Evolutionary conservation across 2,888 invertebrate species (phyloP), one percentile per base, ranked within the genome.

Genomic region (Hecatera dysodea): DNA sequence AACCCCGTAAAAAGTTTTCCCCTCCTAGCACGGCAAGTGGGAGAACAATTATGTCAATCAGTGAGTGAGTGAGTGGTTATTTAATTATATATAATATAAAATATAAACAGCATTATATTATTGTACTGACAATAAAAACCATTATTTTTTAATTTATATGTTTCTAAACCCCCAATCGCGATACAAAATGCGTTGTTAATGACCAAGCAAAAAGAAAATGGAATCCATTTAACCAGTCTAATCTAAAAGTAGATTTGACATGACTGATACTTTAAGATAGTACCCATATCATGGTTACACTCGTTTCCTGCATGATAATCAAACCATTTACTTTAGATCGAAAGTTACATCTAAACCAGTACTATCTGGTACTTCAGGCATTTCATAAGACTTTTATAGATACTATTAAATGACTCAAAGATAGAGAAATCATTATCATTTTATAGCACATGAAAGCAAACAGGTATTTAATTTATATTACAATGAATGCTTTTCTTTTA

Each of bases 221-320:
- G 6, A 5, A 42, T 5, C 4, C 11, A 44, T 50, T 75, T 50
- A 22, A 62, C 52, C 3, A 8, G 27, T 42, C 11, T 62, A 57
- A 73, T 74, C 57, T 52, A 42, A 76, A 67, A 56, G 55, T 46
- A 76, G 53, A 77, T 81, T 68, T 55, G 19, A 56, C 60, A 68
- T 64, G 39, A 50, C 36, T 61, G 55, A 76, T 77, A 81, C 19
- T 22, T n/a, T 7, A 44, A 60, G 63, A 75, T 64, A 60, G 46
- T 46, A 50, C 15, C 8, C 15, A 36, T 72, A 83, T 78, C 69
- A 65, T 69, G 62, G 69, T 77, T 72, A 71, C 83, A 88, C 80
- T 69, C 73, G 61, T 62, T 78, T 73, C 67, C 65, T 67, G 77
- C 80, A 83, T 86, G 85, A 77, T 64, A 75, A 78, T 76, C 74